These are phyloP conservation scores for Malurus splendens DNA, from an alignment of 2,797 vertebrate genomes.

Conservation along the genomic window DNA sequence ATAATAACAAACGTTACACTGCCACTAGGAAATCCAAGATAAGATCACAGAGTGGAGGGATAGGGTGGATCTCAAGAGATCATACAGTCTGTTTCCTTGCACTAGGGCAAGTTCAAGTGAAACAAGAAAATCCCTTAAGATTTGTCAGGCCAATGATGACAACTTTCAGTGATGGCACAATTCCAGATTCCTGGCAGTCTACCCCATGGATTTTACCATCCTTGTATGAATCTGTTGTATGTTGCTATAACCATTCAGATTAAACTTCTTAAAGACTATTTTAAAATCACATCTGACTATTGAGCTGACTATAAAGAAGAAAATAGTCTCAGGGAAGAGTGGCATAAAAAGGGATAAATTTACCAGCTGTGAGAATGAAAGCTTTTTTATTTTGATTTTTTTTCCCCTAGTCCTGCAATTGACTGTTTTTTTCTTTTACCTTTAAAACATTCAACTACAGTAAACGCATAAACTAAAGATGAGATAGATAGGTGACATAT, in stretches of 20 bases:
- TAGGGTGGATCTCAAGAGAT: neutral
- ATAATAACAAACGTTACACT: neutral
- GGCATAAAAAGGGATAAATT: neutral
- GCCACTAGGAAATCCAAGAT: neutral
- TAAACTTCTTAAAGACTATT: neutral
- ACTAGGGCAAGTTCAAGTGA: neutral
- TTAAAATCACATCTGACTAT: neutral
- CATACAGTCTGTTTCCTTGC: neutral
- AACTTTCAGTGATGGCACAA: neutral
- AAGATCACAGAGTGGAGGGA: neutral
- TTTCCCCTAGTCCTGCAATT: neutral
- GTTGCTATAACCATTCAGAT: neutral
- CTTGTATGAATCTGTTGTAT: neutral
- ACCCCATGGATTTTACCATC: neutral
- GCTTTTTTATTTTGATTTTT: neutral
- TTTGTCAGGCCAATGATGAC: neutral
- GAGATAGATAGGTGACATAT: neutral
- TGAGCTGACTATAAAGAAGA: neutral
- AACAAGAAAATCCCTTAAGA: neutral
- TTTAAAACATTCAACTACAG: neutral
- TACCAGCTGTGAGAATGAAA: neutral
- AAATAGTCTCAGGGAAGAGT: neutral
- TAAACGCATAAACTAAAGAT: neutral
- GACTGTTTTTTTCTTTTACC: neutral
- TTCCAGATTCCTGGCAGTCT: neutral